phyloP scores from a whole-genome alignment of 2,888 invertebrate species.

The Elysia crispata region DNA sequence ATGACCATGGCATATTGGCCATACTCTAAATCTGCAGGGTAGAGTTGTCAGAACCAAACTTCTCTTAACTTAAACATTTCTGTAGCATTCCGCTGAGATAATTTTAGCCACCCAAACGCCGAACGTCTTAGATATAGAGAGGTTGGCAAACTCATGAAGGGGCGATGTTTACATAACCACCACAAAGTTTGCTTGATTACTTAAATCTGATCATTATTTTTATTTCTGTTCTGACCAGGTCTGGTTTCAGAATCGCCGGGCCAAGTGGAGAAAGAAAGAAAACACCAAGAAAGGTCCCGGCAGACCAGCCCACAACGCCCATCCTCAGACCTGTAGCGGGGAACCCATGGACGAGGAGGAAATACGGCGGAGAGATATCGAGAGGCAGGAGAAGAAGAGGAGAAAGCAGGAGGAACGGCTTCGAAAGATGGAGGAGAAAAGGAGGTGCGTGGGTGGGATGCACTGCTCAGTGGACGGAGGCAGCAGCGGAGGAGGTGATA shows the following conservation, averaged over 20 bases:
- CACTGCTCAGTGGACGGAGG: slow-evolving; percentile 13
- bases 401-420: slow-evolving; percentile 94
- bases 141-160: no score
- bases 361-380: slow-evolving; percentile 75
- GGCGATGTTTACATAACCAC: no score
- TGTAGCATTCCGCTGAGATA: no score
- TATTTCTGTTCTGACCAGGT: slow-evolving; percentile 83
- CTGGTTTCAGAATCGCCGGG: slow-evolving; percentile 99
- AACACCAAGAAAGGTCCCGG: slow-evolving; percentile 99
- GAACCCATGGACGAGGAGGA: slow-evolving; percentile 94
- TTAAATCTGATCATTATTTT: neutral
- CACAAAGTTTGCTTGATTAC: neutral
- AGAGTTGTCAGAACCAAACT: no score
- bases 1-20: no score
- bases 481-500: slow-evolving; percentile 3
- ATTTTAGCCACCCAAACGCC: no score
- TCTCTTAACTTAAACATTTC: no score
- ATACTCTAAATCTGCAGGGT: no score
- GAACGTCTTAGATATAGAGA: no score
- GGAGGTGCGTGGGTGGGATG: slow-evolving; percentile 45
- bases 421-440: slow-evolving; percentile 61
- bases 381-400: slow-evolving; percentile 81
- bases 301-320: slow-evolving; percentile 97
- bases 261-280: slow-evolving; percentile 99
- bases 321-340: slow-evolving; percentile 97